Evolutionary conservation across 2,888 invertebrate genomes (phyloP).

Genomic region (Vandiemenella viatica): DNA sequence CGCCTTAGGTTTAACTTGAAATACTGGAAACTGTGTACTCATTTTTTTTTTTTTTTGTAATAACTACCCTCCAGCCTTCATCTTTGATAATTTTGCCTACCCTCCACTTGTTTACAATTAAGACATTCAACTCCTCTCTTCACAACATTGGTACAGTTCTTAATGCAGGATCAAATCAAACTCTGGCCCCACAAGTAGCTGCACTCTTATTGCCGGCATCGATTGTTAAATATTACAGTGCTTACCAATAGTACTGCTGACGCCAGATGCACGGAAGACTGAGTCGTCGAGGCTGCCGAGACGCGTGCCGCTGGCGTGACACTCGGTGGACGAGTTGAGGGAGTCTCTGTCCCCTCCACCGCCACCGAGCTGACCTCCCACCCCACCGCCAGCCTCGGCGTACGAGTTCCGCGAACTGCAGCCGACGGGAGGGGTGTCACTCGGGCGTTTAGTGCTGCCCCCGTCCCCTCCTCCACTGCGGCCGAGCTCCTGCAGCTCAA

Average conservation of each 20-base stretch:
- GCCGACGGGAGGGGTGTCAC: conserved; percentile 33
- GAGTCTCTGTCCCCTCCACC: conserved; percentile 31
- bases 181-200: too few species aligned
- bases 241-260: conserved; percentile 7
- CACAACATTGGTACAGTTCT: too few species aligned
- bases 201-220: too few species aligned
- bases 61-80: too few species aligned
- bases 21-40: too few species aligned
- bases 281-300: conserved; percentile 5
- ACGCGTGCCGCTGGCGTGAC: conserved; percentile 11
- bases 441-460: neutral
- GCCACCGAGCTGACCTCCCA: conserved; percentile 12
- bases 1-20: too few species aligned
- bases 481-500: conserved; percentile 61
- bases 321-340: conserved; percentile 26
- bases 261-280: conserved; percentile 17
- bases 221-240: too few species aligned
- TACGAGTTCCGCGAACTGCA: conserved; percentile 48
- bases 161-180: too few species aligned
- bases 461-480: conserved; percentile 23
- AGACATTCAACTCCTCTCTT: too few species aligned
- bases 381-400: conserved; percentile 21
- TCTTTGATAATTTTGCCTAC: too few species aligned
- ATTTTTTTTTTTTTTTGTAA: too few species aligned
- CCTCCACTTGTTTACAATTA: too few species aligned